Evolutionary conservation across 2,113 vertebrate species (phyloP), one percentile per base, ranked within the genome.

Genomic region (Stegastes partitus): DNA sequence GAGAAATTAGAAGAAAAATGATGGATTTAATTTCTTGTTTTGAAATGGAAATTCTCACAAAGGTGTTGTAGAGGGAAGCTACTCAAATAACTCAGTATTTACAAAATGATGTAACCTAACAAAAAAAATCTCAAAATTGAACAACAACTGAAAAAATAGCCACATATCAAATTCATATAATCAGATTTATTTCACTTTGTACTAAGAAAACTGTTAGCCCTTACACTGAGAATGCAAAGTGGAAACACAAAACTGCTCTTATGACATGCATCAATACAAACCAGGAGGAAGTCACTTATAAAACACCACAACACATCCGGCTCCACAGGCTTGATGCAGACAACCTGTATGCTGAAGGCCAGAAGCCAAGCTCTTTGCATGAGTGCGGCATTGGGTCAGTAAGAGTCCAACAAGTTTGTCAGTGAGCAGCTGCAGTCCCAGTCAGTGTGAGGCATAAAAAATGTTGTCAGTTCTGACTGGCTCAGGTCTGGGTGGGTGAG

Each of bases 331-430:
- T 67, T 10, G 49, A 77, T 59, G 74, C 25, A 4, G 25, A 71
- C 45, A 70, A 68, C 65, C 42, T 57, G 68, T 51, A 44, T 34
- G 74, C 72, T 64, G 76, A 81, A 82, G 80, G 83, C 83, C 87
- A 90, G 75, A 82, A 86, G 89, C 90, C 90, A 92, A 94, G 89
- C 92, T 93, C 90, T 92, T 91, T 93, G 84, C 88, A 79, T 68
- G 67, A 88, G 79, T 71, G 71, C 74, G 83, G 55, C 80, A 55
- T 14, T 47, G 31, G 81, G 85, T 87, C 66, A 81, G 77, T 89
- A 68, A 68, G 68, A 64, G 77, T 71, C 80, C 77, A 34, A 62
- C 31, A 58, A 37, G 28, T 73, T 70, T 83, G 85, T 88, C 84
- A 91, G 85, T 82, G 81, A 81, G 83, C 65, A 76, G 88, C 87